A percentile compares a stretch with the other conserved stretches of the same genome.
Evolutionary conservation across 2,888 invertebrate species (phyloP).

Genomic region (Pteria penguin): DNA sequence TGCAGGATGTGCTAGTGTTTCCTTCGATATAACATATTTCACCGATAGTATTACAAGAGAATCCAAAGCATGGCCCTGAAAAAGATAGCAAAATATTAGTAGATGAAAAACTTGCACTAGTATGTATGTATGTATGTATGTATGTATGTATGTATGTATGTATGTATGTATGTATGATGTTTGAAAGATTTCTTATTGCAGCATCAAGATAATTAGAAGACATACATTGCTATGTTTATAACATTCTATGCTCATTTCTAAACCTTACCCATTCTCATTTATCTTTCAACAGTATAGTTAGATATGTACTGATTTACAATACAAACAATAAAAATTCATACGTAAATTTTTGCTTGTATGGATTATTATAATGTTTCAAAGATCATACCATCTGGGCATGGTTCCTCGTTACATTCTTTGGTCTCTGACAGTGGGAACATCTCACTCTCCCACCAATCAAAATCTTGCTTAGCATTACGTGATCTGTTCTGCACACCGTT

Average conservation of each 20-base stretch:
- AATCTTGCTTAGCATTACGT: conserved; percentile 29
- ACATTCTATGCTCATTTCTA: no score
- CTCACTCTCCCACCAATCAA: conserved; percentile 30
- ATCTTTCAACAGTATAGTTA: no score
- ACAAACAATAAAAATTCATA: no score
- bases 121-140: no score
- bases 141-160: no score
- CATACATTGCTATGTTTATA: no score
- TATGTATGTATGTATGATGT: no score
- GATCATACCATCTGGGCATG: conserved; percentile 55
- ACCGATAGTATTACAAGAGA: conserved; percentile 32
- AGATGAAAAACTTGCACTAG: neutral
- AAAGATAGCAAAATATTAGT: neutral
- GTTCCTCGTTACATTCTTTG: conserved; percentile 50
- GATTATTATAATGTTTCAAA: neutral
- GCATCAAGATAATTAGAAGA: no score
- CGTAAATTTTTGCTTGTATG: no score
- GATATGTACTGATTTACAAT: no score
- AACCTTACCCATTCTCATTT: no score
- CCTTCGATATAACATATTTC: conserved; percentile 49
- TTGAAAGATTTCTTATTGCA: no score
- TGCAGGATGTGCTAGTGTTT: conserved; percentile 42
- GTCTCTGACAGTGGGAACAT: conserved; percentile 30
- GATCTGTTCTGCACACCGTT: conserved; percentile 50
- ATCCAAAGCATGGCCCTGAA: conserved; percentile 50